phyloP scores from a whole-genome alignment of 1,140 invertebrate genomes.

The Pissodes strobi region DNA sequence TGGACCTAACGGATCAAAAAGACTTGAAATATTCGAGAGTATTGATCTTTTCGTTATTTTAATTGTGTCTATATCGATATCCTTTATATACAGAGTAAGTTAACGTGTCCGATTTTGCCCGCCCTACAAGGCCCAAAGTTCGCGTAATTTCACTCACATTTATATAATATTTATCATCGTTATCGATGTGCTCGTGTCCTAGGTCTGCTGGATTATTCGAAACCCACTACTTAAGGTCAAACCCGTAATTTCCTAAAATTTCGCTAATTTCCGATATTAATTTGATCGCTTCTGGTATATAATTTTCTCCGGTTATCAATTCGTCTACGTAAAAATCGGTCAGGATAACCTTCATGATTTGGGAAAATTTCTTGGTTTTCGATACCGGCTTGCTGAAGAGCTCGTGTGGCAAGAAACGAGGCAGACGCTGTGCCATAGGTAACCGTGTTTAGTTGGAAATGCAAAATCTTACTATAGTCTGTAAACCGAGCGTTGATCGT shows the following conservation, averaged over 20 bases:
- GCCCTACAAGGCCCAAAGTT: neutral
- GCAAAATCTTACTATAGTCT: slow-evolving; percentile 25
- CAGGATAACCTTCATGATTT: neutral
- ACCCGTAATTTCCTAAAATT: slow-evolving; percentile 45
- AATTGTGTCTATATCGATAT: neutral
- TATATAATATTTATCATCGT: neutral
- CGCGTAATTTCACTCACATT: neutral
- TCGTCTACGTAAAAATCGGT: slow-evolving; percentile 20
- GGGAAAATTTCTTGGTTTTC: slow-evolving; percentile 33
- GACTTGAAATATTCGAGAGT: slow-evolving; percentile 25
- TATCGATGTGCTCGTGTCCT: neutral
- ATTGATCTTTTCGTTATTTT: slow-evolving; percentile 32
- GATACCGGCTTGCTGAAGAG: slow-evolving; percentile 31
- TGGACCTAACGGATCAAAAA: slow-evolving; percentile 43
- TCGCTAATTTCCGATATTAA: slow-evolving; percentile 18
- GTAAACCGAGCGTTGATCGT: no score
- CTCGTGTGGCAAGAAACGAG: slow-evolving; percentile 16
- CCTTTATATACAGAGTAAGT: neutral
- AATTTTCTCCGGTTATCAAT: slow-evolving; percentile 1
- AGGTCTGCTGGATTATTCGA: slow-evolving; percentile 34
- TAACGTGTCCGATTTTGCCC: neutral
- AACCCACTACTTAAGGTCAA: slow-evolving; percentile 54
- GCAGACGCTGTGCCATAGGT: no score
- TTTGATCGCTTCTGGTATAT: neutral
- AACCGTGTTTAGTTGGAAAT: neutral